Percentiles rank a stretch among this genome's conserved stretches.
phyloP scores from a whole-genome alignment of 2,888 invertebrate genomes.

The Chrysomela aeneicollis region DNA sequence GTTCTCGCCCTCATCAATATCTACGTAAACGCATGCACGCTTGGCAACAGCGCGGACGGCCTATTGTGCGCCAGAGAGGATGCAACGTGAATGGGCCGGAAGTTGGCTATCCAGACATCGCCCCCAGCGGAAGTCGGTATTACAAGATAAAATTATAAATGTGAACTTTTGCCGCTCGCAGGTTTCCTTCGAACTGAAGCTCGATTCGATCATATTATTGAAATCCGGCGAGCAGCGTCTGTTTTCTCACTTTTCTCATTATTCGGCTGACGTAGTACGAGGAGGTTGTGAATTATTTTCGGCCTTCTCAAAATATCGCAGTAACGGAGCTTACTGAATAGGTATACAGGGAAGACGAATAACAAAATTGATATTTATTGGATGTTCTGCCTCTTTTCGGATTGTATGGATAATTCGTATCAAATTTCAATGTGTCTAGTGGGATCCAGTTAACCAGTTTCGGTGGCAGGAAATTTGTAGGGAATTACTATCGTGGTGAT shows the following conservation, averaged over 20 bases:
- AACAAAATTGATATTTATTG: no score
- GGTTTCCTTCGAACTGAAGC: conserved; percentile 25
- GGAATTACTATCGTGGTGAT: no score
- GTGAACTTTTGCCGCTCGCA: conserved; percentile 30
- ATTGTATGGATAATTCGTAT: no score
- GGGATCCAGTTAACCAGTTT: no score
- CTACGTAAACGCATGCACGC: not conserved
- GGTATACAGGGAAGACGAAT: not conserved
- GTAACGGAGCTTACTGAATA: not conserved
- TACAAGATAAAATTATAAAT: conserved; percentile 43
- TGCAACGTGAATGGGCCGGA: conserved; percentile 56
- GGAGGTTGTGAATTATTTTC: no score
- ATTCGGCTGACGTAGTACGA: not conserved
- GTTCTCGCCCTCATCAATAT: no score
- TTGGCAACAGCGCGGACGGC: conserved; percentile 18
- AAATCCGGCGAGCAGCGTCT: not conserved
- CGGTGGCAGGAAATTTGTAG: no score
- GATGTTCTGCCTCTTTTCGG: no score
- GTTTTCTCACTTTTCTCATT: conserved; percentile 7
- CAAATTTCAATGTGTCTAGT: no score
- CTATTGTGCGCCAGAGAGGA: conserved; percentile 38
- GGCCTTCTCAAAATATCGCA: no score
- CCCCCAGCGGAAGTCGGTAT: conserved; percentile 50
- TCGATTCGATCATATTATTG: conserved; percentile 2
- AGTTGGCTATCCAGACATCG: conserved; percentile 54